Evolutionary conservation across 1,140 invertebrate species (phyloP).

Genomic region (Leptinotarsa undecemlineata): DNA sequence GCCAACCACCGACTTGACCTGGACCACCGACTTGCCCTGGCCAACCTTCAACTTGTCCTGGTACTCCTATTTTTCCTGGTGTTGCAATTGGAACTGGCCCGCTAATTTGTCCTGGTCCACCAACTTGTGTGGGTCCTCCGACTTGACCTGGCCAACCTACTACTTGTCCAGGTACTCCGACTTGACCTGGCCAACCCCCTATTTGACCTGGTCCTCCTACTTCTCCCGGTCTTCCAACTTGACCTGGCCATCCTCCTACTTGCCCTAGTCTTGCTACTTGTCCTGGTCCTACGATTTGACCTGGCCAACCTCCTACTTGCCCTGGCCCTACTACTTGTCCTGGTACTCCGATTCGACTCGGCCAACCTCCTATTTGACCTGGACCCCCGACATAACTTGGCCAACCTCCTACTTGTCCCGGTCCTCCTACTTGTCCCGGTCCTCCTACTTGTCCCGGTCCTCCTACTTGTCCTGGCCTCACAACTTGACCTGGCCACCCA

Average conservation of each 20-base stretch:
- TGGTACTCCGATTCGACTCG: constrained; percentile 14
- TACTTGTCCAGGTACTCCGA: constrained; percentile 4
- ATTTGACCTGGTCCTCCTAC: neutral
- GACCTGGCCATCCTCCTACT: constrained; percentile 11
- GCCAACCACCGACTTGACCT: constrained; percentile 5
- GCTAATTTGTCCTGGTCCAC: constrained; percentile 10
- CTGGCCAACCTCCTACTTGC: constrained; percentile 18
- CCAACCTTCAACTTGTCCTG: constrained; percentile 12
- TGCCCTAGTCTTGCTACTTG: constrained; percentile 17
- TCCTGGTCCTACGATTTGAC: constrained; percentile 12
- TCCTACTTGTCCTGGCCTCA: constrained; percentile 7
- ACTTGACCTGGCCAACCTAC: constrained; percentile 6
- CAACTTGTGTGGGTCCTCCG: neutral
- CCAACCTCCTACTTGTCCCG: constrained; percentile 31
- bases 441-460: constrained; percentile 31
- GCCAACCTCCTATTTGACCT: constrained; percentile 23
- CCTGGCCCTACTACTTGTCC: constrained; percentile 7
- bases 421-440: constrained; percentile 16
- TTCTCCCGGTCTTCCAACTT: neutral
- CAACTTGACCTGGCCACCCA: constrained; percentile 7
- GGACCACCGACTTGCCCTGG: constrained; percentile 9
- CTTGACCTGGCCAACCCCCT: constrained; percentile 17
- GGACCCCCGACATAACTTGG: neutral
- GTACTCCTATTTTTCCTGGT: neutral
- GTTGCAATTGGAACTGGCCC: neutral